These are phyloP conservation scores for Halcyon senegalensis DNA, from an alignment of 2,113 vertebrate species.

Conservation along the genomic window DNA sequence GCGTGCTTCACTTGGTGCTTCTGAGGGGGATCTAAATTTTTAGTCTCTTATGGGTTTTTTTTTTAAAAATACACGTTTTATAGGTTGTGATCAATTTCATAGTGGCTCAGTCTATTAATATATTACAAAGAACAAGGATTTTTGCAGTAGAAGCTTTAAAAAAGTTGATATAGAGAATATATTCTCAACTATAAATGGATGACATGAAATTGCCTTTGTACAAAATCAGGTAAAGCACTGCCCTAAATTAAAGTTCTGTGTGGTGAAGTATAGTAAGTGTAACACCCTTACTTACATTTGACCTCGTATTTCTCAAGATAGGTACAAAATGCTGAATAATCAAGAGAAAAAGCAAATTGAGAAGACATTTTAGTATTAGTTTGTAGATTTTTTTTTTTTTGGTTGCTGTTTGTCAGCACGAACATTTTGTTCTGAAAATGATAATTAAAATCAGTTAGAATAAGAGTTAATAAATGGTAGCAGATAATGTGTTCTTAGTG, in stretches of 20 bases:
- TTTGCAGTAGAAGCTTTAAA: not conserved
- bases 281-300: not conserved
- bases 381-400: not conserved
- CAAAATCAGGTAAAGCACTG: not conserved
- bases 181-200: not conserved
- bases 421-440: not conserved
- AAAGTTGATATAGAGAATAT: too few relatives aligned
- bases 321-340: not conserved
- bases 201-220: not conserved
- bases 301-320: not conserved
- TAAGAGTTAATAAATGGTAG: not conserved
- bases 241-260: not conserved
- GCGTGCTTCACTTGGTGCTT: not conserved
- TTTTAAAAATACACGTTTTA: fast-evolving
- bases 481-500: not conserved
- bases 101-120: not conserved
- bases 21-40: not conserved
- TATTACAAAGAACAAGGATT: not conserved
- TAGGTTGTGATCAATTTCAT: not conserved
- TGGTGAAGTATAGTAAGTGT: not conserved
- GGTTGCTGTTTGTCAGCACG: not conserved
- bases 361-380: not conserved
- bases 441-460: not conserved
- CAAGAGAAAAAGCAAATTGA: not conserved
- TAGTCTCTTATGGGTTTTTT: not conserved